Evolutionary conservation across 2,888 invertebrate species (phyloP).

Genomic region (Odontocolon sp.): DNA sequence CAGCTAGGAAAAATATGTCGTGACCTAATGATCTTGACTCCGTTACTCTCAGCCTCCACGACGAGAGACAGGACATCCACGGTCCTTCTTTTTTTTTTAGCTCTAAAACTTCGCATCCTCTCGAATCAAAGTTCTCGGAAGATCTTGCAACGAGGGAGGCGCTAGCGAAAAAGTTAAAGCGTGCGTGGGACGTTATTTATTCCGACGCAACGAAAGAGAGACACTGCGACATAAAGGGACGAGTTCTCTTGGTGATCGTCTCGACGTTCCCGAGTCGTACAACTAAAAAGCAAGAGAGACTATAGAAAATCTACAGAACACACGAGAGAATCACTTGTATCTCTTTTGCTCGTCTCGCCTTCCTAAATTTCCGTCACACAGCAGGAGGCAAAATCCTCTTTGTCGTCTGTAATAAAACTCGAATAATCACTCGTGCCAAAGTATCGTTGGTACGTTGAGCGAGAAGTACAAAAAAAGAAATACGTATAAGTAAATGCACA

Average conservation of each 20-base stretch:
- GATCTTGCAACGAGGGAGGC: constrained; percentile 28
- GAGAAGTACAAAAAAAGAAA: constrained; percentile 4
- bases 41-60: neutral
- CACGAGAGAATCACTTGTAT: constrained; percentile 14
- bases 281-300: constrained; percentile 7
- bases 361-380: constrained; percentile 50
- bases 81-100: constrained; percentile 6
- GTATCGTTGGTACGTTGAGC: constrained; percentile 30
- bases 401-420: constrained; percentile 51
- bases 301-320: constrained; percentile 39
- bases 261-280: constrained; percentile 16
- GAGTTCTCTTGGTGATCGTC: constrained; percentile 19
- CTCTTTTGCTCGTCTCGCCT: constrained; percentile 35
- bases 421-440: constrained; percentile 40
- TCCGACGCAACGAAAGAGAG: constrained; percentile 44
- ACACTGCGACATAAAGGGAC: constrained; percentile 26
- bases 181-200: constrained; percentile 58
- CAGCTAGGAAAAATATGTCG: neutral
- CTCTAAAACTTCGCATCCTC: constrained; percentile 27
- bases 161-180: constrained; percentile 30
- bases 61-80: neutral
- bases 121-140: constrained; percentile 55
- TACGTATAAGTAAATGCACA: constrained; percentile 1
- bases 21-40: constrained; percentile 29
- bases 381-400: constrained; percentile 47